Conservation (phyloP, 2,888 invertebrate species). For the Tromatobia lineatoria region DNA sequence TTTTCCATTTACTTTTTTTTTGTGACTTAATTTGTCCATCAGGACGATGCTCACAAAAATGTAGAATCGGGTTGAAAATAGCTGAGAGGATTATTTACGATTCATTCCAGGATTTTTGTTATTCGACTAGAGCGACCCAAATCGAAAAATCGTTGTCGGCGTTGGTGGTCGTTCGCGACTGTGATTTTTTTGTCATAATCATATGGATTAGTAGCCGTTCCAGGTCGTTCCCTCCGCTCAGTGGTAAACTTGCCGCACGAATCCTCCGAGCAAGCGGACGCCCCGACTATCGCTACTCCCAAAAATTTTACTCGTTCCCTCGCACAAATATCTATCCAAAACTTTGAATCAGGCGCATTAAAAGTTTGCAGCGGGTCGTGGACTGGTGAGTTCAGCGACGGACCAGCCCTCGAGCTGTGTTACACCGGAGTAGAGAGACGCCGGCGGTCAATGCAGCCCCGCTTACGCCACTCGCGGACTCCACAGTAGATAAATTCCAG, state of each 20-base stretch:
- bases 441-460: constrained; percentile 64
- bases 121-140: constrained; percentile 39
- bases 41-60: background rate
- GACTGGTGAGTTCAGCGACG: constrained; percentile 56
- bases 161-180: constrained; percentile 26
- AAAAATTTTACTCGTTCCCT: constrained; percentile 60
- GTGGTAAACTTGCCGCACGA: constrained; percentile 35
- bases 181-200: constrained; percentile 48
- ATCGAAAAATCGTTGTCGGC: constrained; percentile 41
- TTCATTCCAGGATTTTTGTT: constrained; percentile 39
- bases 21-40: background rate
- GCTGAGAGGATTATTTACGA: background rate
- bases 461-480: constrained; percentile 58
- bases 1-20: background rate
- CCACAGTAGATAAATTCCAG: constrained; percentile 78
- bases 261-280: constrained; percentile 24
- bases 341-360: constrained; percentile 69
- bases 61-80: background rate
- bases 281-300: constrained; percentile 19
- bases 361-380: constrained; percentile 65
- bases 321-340: constrained; percentile 59
- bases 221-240: constrained; percentile 55
- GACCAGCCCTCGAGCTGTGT: constrained; percentile 13
- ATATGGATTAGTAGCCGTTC: constrained; percentile 59
- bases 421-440: constrained; percentile 23